Base-by-base conservation (phyloP, 2,888 invertebrate genomes). In the Rhagonycha lutea region DNA sequence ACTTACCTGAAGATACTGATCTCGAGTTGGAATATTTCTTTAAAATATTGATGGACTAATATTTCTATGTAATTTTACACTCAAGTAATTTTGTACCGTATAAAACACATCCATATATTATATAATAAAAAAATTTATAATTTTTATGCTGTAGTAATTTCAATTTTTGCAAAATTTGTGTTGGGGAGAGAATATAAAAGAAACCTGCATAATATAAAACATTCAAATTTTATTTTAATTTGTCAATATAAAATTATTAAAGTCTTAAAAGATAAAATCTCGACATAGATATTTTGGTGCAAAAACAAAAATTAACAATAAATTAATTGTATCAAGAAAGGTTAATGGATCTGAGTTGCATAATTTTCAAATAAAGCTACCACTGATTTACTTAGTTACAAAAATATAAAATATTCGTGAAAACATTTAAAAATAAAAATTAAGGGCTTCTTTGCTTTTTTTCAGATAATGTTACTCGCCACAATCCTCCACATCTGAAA, bases 21-120 rank as follows among this genome's bases (percentile, higher is more conserved):
- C 87, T 96, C 72, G 98, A 98, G 90, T 89, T 94, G 72, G 94
- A 94, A 87, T 94, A 94, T 87, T 92, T 95, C 86, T 95, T 95
- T 85, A 94, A 94, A 88, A 93, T 95, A 83, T 86, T 94, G 60
- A 84, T 82, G 67, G 78, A 77, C 75, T 80, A 74, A 79, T 68
- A 14, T 62, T n/a, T n/a, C 10, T 61, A 18, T 18, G 18, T 18
- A 18, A 18, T 47, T 47, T 47, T 47, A n/a, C 47, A 47, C 47
- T n/a, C n/a, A 12, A 47, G n/a, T 5, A 32, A 5, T 47, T n/a
- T n/a, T 47, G 47, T 47, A n/a, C 47, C n/a, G 5, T 47, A 47
- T 47, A 47, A n/a, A 47, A n/a, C 7, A 7, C 47, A 47, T n/a
- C 7, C n/a, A 47, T 32, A 47, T 47, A n/a, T 47, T n/a, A 47